These are phyloP conservation scores for Perccottus glenii DNA, from an alignment of 2,113 vertebrate genomes.

Conservation along the genomic window DNA sequence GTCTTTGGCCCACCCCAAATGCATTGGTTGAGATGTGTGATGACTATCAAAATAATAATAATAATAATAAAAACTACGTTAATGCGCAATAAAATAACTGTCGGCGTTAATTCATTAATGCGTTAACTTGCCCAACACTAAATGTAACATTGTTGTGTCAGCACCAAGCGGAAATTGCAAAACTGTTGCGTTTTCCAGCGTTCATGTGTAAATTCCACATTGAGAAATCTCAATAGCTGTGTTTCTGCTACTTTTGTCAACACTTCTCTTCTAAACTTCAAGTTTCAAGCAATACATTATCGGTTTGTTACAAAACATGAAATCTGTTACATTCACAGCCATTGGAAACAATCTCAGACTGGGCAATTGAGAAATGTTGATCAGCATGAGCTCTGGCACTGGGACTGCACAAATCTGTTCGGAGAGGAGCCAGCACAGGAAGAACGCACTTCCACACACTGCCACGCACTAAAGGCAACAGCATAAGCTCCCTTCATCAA, in stretches of 20 bases:
- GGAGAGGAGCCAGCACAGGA: slow-evolving; percentile 16
- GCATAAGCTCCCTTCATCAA: too few species aligned
- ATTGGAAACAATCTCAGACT: slow-evolving; percentile 24
- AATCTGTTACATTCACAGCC: slow-evolving; percentile 42
- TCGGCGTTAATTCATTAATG: too few species aligned
- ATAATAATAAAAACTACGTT: too few species aligned
- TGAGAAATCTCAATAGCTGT: slow-evolving; percentile 2
- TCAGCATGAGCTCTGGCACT: slow-evolving; percentile 53
- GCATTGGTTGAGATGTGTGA: too few species aligned
- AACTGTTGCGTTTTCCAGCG: too few species aligned
- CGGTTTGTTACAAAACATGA: slow-evolving; percentile 49
- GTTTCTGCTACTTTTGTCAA: slow-evolving; percentile 2
- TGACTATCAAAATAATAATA: too few species aligned
- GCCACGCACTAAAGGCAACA: background rate
- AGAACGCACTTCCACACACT: background rate
- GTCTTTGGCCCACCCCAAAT: too few species aligned
- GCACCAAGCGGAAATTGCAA: too few species aligned
- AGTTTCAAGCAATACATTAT: slow-evolving; percentile 20
- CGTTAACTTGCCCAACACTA: too few species aligned
- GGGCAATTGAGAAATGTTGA: slow-evolving; percentile 28
- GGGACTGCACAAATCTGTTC: slow-evolving; percentile 39
- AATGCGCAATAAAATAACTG: too few species aligned
- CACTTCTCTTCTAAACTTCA: background rate
- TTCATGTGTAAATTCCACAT: too few species aligned
- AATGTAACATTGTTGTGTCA: too few species aligned